phyloP scores from a whole-genome alignment of 2,797 vertebrate genomes.

The Spatula versicolor region DNA sequence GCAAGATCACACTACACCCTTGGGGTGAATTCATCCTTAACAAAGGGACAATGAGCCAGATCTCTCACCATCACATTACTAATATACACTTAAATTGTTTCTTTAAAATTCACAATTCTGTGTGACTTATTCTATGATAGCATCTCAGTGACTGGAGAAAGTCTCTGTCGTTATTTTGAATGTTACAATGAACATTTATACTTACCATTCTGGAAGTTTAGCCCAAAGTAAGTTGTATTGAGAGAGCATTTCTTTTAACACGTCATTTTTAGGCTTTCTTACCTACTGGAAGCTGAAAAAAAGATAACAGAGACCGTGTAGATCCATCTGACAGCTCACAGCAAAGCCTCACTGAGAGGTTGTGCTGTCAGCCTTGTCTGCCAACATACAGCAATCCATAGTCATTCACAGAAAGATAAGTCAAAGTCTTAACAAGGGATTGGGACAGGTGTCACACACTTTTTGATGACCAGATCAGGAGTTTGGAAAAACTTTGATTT shows the following conservation, averaged over 20 bases:
- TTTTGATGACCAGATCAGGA: background rate
- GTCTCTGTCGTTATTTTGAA: slow-evolving; percentile 48
- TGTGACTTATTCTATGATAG: slow-evolving; percentile 63
- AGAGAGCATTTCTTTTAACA: background rate
- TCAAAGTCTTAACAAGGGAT: background rate
- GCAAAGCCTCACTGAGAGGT: background rate
- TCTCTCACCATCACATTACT: slow-evolving; percentile 62
- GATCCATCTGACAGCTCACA: background rate
- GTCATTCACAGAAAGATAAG: background rate
- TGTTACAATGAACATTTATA: slow-evolving; percentile 45
- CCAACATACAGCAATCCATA: background rate
- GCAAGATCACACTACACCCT: slow-evolving; percentile 82
- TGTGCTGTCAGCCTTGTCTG: background rate
- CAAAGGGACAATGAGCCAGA: slow-evolving; percentile 79
- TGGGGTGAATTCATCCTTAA: slow-evolving; percentile 90
- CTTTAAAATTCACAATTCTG: slow-evolving; percentile 69
- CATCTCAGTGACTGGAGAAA: slow-evolving; percentile 42
- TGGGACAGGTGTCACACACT: background rate
- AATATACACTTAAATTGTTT: slow-evolving; percentile 54
- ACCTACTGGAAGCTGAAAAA: background rate
- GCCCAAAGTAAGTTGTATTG: background rate
- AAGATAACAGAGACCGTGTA: background rate
- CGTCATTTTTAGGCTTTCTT: background rate
- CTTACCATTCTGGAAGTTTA: background rate
- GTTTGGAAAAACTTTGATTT: background rate